phyloP scores from a whole-genome alignment of 2,888 invertebrate genomes.

The Eugnorisma glareosa region DNA sequence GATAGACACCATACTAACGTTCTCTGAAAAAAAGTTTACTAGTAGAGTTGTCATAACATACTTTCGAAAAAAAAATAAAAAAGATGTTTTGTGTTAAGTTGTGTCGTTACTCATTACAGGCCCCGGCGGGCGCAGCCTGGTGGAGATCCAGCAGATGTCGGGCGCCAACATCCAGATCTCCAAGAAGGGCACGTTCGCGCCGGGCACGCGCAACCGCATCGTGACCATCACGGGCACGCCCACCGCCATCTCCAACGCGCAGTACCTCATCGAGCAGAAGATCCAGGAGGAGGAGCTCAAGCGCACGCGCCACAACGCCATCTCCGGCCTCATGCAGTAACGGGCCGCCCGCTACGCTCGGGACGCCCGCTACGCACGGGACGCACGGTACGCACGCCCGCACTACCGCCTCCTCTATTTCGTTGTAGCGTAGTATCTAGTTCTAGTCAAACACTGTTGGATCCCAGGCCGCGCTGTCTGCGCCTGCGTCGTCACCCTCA shows the following conservation, averaged over 20 bases:
- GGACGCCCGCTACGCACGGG: neutral
- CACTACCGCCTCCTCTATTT: conserved; percentile 49
- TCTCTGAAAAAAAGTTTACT: neutral
- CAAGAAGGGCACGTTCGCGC: conserved; percentile 99
- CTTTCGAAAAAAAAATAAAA: neutral
- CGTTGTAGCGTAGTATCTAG: conserved; percentile 70
- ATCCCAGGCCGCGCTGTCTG: conserved; percentile 62
- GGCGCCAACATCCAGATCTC: conserved; percentile 99
- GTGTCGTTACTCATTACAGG: conserved; percentile 84
- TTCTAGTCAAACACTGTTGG: conserved; percentile 74
- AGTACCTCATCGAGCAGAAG: conserved; percentile 98
- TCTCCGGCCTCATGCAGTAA: conserved; percentile 94
- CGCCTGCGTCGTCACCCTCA: conserved; percentile 38
- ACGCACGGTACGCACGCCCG: conserved; percentile 18
- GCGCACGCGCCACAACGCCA: conserved; percentile 96
- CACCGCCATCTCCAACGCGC: conserved; percentile 97
- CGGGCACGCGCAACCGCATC: conserved; percentile 99
- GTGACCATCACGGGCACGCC: conserved; percentile 98
- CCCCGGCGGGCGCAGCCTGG: conserved; percentile 98
- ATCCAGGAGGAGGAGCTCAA: conserved; percentile 98
- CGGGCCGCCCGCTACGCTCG: conserved; percentile 11
- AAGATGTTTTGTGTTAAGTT: neutral
- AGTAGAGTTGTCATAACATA: neutral
- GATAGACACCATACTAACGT: neutral
- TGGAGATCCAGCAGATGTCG: conserved; percentile 99